These are phyloP conservation scores for Chelmon rostratus DNA, from an alignment of 2,797 vertebrate genomes.

Conservation along the genomic window DNA sequence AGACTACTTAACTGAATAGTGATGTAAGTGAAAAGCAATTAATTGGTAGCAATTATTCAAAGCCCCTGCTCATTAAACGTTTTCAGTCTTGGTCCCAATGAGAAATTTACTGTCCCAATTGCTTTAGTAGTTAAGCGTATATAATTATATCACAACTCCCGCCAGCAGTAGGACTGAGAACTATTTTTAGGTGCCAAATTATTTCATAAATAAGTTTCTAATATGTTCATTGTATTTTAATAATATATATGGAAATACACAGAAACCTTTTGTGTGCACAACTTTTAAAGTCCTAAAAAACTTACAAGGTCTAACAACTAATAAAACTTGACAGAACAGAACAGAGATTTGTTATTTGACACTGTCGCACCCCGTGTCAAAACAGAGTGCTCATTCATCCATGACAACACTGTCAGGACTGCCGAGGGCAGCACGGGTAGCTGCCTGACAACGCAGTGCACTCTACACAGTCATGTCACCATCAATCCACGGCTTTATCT, in stretches of 20 bases:
- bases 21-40: constrained; percentile 71
- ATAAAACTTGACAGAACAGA: constrained; percentile 59
- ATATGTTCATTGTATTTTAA: constrained; percentile 14
- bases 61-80: constrained; percentile 67
- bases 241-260: background rate
- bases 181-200: constrained; percentile 33
- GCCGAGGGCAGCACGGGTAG: constrained; percentile 74
- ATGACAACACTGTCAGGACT: constrained; percentile 74
- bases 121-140: constrained; percentile 47
- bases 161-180: constrained; percentile 21
- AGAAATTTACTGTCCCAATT: constrained; percentile 64
- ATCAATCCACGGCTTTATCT: constrained; percentile 74
- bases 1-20: constrained; percentile 55
- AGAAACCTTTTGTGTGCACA: background rate
- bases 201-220: constrained; percentile 30
- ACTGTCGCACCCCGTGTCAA: constrained; percentile 69
- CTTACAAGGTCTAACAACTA: constrained; percentile 53
- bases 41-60: constrained; percentile 73
- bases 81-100: constrained; percentile 61
- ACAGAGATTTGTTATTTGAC: constrained; percentile 69
- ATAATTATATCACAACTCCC: constrained; percentile 53
- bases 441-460: constrained; percentile 69
- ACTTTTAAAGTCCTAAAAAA: constrained; percentile 42
- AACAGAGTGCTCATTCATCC: constrained; percentile 76
- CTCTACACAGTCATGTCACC: constrained; percentile 71